These are phyloP conservation scores for Coelopa frigida DNA, from an alignment of 1,140 invertebrate species.

Conservation along the genomic window DNA sequence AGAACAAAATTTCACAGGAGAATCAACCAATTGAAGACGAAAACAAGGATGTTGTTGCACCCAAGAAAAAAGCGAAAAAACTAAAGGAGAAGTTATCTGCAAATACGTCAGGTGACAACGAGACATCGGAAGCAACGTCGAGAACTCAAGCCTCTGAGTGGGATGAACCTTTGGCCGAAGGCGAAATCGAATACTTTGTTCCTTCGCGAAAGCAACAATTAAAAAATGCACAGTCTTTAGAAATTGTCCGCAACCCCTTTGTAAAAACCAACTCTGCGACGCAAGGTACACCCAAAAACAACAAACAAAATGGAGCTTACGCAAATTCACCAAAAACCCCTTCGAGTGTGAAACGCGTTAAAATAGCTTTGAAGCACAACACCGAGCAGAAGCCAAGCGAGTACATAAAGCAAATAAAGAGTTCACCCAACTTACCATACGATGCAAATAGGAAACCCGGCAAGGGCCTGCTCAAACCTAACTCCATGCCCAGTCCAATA, in stretches of 20 bases:
- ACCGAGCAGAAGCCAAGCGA: constrained; percentile 59
- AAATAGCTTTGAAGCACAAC: constrained; percentile 60
- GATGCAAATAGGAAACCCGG: constrained; percentile 59
- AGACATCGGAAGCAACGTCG: neutral
- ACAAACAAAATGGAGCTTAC: constrained; percentile 9
- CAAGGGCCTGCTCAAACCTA: constrained; percentile 62
- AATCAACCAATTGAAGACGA: neutral
- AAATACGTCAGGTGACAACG: neutral
- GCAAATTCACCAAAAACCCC: constrained; percentile 12
- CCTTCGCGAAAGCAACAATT: constrained; percentile 37
- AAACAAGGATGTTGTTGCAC: neutral
- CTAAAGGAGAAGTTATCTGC: neutral
- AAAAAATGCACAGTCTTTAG: constrained; percentile 25
- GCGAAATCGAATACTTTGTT: constrained; percentile 45
- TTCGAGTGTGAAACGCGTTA: constrained; percentile 45
- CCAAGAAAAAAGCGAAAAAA: constrained; percentile 13
- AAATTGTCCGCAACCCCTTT: constrained; percentile 21
- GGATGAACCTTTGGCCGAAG: constrained; percentile 38
- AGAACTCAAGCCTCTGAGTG: constrained; percentile 14
- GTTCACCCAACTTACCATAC: constrained; percentile 65
- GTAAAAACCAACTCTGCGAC: constrained; percentile 15
- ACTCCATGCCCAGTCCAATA: constrained; percentile 59
- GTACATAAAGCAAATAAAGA: constrained; percentile 58
- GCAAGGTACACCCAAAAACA: constrained; percentile 9
- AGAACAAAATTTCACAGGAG: neutral